phyloP scores from a whole-genome alignment of 2,888 invertebrate species.

The Crepidodera aurea region DNA sequence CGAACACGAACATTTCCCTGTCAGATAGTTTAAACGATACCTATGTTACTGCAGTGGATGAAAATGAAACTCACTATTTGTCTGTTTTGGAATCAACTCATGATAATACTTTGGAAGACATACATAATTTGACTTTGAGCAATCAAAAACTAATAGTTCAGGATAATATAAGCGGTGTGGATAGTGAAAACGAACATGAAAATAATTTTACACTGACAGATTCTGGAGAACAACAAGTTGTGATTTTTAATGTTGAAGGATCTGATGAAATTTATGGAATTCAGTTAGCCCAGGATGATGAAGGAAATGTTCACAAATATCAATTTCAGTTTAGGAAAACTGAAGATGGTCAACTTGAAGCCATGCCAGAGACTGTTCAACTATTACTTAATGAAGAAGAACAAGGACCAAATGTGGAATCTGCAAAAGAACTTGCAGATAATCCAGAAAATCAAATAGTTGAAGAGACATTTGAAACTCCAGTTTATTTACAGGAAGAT shows the following conservation, averaged over 20 bases:
- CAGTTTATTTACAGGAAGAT: conserved; percentile 12
- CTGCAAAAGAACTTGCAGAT: conserved; percentile 5
- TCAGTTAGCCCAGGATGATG: conserved; percentile 56
- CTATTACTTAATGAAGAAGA: conserved; percentile 50
- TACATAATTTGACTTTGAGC: conserved; percentile 42
- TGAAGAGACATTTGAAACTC: conserved; percentile 11
- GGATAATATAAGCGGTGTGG: conserved; percentile 26
- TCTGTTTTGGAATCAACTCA: conserved; percentile 54
- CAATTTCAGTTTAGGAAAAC: conserved; percentile 59
- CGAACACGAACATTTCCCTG: conserved; percentile 32
- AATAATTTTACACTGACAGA: conserved; percentile 22
- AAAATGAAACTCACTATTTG: conserved; percentile 55
- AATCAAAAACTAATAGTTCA: conserved; percentile 39
- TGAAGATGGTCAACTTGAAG: conserved; percentile 57
- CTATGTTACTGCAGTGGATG: conserved; percentile 53
- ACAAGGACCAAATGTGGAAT: conserved; percentile 12
- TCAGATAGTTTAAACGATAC: conserved; percentile 53
- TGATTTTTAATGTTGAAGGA: conserved; percentile 56
- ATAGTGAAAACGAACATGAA: conserved; percentile 28
- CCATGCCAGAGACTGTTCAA: conserved; percentile 57
- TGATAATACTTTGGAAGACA: conserved; percentile 49
- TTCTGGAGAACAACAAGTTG: conserved; percentile 48
- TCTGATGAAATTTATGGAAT: conserved; percentile 58
- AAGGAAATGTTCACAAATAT: conserved; percentile 58
- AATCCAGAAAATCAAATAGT: conserved; percentile 6